Evolutionary conservation across 1,140 invertebrate genomes (phyloP).

Genomic region (Neelides sp.): DNA sequence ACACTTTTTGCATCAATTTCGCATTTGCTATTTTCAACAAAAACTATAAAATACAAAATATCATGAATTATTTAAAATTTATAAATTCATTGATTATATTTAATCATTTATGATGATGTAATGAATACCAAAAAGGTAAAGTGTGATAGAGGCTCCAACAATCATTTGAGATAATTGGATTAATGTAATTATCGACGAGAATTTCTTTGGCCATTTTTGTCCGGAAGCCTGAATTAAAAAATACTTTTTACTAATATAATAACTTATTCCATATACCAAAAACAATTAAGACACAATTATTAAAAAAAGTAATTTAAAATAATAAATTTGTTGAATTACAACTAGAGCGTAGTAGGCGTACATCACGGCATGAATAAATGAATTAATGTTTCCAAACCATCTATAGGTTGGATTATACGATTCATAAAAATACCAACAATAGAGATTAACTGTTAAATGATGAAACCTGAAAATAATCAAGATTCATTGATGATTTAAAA

Average conservation of each 20-base stretch:
- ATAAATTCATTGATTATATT: too few relatives aligned
- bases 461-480: constrained; percentile 7
- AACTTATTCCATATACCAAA: background rate
- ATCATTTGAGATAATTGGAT: constrained; percentile 14
- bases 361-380: constrained; percentile 14
- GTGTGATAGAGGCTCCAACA: constrained; percentile 4
- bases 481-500: too few relatives aligned
- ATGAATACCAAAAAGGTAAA: constrained; percentile 14
- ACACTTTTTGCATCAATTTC: too few relatives aligned
- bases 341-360: constrained; percentile 13
- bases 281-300: too few relatives aligned
- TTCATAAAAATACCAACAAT: too few relatives aligned
- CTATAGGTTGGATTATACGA: constrained; percentile 1
- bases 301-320: too few relatives aligned
- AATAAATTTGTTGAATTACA: too few relatives aligned
- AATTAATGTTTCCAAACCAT: constrained; percentile 17
- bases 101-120: too few relatives aligned
- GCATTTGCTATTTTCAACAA: too few relatives aligned
- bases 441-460: background rate
- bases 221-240: constrained; percentile 3
- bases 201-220: constrained; percentile 1
- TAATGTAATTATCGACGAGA: constrained; percentile 5
- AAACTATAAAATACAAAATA: too few relatives aligned
- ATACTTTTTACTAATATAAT: background rate
- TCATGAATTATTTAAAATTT: too few relatives aligned